Conservation (phyloP, 2,797 vertebrate genomes). For the Enteromius anoplus region DNA sequence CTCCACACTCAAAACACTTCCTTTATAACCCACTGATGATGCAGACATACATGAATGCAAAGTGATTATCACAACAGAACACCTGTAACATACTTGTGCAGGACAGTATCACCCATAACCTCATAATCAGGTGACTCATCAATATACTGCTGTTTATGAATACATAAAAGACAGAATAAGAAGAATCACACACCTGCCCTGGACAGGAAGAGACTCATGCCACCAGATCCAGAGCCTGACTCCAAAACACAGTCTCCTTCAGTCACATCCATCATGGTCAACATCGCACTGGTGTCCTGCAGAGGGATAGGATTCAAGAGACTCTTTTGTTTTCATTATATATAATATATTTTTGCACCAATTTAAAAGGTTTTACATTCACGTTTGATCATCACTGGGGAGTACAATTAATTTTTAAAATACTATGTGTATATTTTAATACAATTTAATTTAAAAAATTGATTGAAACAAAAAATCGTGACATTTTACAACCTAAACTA, state of each 20-base stretch:
- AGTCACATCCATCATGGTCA: slow-evolving; percentile 86
- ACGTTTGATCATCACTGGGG: not conserved
- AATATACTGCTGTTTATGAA: slow-evolving; percentile 1
- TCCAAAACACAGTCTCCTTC: slow-evolving; percentile 87
- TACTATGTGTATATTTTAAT: too few relatives aligned
- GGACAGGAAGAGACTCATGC: slow-evolving; percentile 90
- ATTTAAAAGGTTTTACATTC: not conserved
- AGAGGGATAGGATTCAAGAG: not conserved
- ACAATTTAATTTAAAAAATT: too few relatives aligned
- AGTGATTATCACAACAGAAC: not conserved
- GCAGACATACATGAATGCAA: not conserved
- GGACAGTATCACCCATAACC: not conserved
- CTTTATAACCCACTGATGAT: slow-evolving; percentile 83
- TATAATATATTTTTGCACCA: not conserved
- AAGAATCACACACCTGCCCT: slow-evolving; percentile 80
- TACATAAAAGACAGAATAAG: not conserved
- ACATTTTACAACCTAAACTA: not conserved
- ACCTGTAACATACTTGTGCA: not conserved
- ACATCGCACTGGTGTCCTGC: slow-evolving; percentile 79
- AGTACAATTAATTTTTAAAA: not conserved
- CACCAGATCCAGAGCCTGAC: slow-evolving; percentile 89
- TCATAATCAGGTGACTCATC: not conserved
- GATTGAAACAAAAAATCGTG: too few relatives aligned
- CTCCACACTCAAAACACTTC: slow-evolving; percentile 88
- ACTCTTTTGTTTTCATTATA: not conserved